Percentiles rank a stretch among this genome's conserved stretches.
phyloP scores from a whole-genome alignment of 2,797 vertebrate species.

The Lagorchestes hirsutus region DNA sequence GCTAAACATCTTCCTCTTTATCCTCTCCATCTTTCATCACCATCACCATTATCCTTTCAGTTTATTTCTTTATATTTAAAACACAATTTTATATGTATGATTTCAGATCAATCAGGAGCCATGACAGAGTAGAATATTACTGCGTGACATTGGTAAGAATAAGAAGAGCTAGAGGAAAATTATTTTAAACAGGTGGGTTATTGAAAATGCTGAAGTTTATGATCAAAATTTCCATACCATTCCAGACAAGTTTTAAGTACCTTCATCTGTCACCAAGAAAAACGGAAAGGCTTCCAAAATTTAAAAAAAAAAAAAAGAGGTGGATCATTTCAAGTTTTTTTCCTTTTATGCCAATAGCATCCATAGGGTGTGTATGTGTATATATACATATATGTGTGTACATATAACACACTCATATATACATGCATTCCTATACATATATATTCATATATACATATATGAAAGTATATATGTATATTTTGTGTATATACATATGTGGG shows the following conservation, averaged over 20 bases:
- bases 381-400: neutral
- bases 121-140: neutral
- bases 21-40: neutral
- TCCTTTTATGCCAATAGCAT: neutral
- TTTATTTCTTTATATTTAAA: neutral
- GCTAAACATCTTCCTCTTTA: neutral
- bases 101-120: neutral
- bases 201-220: neutral
- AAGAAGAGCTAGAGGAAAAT: neutral
- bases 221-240: neutral
- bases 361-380: neutral
- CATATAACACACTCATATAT: neutral
- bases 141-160: neutral
- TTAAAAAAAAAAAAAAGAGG: neutral
- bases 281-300: neutral
- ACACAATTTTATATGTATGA: neutral
- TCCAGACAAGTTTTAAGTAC: slow-evolving; percentile 6
- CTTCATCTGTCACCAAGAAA: neutral
- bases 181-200: neutral
- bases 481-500: too few species aligned
- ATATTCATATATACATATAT: neutral
- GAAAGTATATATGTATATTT: too few species aligned
- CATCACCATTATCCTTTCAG: neutral
- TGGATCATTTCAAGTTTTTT: neutral
- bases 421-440: neutral